These are phyloP conservation scores for Zaprionus lineosus DNA, from an alignment of 2,888 invertebrate species.

Conservation along the genomic window DNA sequence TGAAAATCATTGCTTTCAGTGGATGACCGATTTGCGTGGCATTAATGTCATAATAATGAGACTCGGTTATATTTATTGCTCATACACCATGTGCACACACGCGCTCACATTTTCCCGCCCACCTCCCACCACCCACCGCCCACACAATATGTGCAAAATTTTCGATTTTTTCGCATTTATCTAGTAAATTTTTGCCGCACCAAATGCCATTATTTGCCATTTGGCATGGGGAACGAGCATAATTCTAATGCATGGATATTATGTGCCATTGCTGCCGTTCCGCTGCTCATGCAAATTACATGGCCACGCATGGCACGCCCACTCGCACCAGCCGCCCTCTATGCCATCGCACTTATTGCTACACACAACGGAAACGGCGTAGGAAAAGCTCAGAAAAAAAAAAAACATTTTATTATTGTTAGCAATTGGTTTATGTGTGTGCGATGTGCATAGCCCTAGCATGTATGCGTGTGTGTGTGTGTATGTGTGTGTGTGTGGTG, in stretches of 20 bases:
- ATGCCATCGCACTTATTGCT: conserved; percentile 47
- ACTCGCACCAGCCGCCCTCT: not conserved
- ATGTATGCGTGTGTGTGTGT: conserved; percentile 14
- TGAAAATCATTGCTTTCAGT: conserved; percentile 15
- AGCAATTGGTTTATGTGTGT: conserved; percentile 56
- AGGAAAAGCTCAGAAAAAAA: conserved; percentile 41
- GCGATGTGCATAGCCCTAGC: too few species aligned
- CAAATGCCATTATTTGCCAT: conserved; percentile 42
- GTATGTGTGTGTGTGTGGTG: conserved; percentile 21
- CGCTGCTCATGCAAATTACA: conserved; percentile 70
- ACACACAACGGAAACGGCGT: conserved; percentile 62
- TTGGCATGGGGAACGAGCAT: conserved; percentile 43
- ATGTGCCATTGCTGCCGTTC: conserved; percentile 64
- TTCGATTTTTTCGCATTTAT: conserved; percentile 58
- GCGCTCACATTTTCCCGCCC: not conserved
- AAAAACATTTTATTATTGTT: conserved; percentile 66
- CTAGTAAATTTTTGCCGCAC: conserved; percentile 56
- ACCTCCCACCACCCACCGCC: not conserved
- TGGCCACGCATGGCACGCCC: not conserved
- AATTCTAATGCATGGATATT: conserved; percentile 75
- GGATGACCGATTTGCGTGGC: conserved; percentile 60
- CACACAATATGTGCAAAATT: conserved; percentile 39
- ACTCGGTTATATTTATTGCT: conserved; percentile 55
- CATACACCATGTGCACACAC: conserved; percentile 63
- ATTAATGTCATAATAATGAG: conserved; percentile 67